These are phyloP conservation scores for Diorhabda carinulata DNA, from an alignment of 1,140 invertebrate genomes.

Conservation along the genomic window DNA sequence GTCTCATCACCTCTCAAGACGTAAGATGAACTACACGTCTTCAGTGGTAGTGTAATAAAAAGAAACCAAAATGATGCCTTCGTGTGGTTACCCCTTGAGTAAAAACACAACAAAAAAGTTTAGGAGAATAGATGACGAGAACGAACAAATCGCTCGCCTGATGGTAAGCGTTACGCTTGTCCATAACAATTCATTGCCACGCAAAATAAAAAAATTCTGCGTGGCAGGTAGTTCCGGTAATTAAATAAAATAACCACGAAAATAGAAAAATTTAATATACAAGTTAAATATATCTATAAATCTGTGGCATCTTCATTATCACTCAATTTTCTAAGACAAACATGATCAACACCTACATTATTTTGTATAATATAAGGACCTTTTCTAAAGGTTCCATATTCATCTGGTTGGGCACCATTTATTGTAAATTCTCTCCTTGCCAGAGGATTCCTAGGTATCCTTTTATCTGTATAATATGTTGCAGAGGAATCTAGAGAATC, in stretches of 20 bases:
- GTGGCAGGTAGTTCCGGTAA: too few relatives aligned
- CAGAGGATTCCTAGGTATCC: neutral
- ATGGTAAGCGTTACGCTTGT: too few relatives aligned
- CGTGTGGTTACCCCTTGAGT: too few relatives aligned
- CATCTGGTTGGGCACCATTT: neutral
- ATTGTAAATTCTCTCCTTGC: neutral
- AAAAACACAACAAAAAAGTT: too few relatives aligned
- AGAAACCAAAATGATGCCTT: too few relatives aligned
- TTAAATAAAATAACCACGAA: neutral
- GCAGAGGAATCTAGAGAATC: conserved; percentile 5
- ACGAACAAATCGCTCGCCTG: too few relatives aligned
- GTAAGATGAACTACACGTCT: too few relatives aligned
- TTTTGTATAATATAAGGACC: conserved; percentile 43
- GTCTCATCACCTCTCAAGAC: too few relatives aligned
- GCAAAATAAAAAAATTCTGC: too few relatives aligned
- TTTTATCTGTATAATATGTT: neutral
- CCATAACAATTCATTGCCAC: too few relatives aligned
- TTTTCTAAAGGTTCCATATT: conserved; percentile 43
- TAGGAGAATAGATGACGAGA: too few relatives aligned
- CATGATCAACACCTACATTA: conserved; percentile 38
- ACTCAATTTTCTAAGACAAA: conserved; percentile 41
- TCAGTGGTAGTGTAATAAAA: too few relatives aligned
- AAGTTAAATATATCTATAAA: conserved; percentile 29
- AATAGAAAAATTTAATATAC: conserved; percentile 20
- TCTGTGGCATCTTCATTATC: conserved; percentile 40